Conservation (phyloP, 2,797 vertebrate genomes). For the Lutra lutra region DNA sequence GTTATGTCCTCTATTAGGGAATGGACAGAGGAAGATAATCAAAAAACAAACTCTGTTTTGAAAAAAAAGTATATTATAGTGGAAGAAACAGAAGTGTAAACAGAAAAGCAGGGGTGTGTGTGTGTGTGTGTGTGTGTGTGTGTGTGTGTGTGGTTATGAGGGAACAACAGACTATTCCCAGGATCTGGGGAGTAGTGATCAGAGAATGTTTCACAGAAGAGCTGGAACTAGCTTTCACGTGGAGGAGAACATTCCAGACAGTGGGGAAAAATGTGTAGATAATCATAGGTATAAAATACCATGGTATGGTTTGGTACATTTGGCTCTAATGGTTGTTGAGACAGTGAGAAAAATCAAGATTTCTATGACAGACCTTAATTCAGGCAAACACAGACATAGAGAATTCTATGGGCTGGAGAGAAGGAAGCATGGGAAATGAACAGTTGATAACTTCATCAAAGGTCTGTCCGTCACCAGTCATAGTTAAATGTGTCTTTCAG, state of each 20-base stretch:
- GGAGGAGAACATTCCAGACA: neutral
- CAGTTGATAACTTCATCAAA: conserved; percentile 7
- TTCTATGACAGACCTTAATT: neutral
- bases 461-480: neutral
- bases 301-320: neutral
- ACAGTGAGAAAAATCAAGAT: neutral
- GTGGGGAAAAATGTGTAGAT: neutral
- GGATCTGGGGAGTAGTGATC: neutral
- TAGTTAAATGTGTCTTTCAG: neutral
- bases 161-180: neutral
- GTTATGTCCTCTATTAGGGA: neutral
- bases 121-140: neutral
- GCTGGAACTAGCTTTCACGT: neutral
- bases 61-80: neutral
- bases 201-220: neutral
- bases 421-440: neutral
- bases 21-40: neutral
- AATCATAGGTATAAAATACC: neutral
- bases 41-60: neutral
- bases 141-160: neutral
- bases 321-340: neutral
- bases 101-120: neutral
- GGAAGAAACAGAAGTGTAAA: neutral
- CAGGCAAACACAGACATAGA: neutral
- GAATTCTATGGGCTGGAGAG: neutral